Percentiles rank a stretch among this genome's conserved stretches.
These are phyloP conservation scores for Cettia cetti DNA, from an alignment of 2,113 vertebrate genomes.

Conservation along the genomic window DNA sequence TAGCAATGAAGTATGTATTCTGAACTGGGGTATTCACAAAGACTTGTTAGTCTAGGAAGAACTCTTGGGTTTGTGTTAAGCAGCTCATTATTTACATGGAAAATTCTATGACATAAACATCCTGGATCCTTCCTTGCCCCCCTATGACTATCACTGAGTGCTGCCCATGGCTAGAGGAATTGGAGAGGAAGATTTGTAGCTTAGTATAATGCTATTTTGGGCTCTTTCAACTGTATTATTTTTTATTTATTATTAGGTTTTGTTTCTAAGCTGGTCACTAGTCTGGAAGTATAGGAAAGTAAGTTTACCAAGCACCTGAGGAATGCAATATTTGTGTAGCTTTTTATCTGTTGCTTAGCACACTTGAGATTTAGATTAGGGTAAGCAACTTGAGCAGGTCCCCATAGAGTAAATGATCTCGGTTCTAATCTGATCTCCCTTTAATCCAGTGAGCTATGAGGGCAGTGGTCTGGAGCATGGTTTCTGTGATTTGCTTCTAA, in stretches of 20 bases:
- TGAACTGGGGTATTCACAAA: background rate
- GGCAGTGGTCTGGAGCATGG: background rate
- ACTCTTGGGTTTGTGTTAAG: background rate
- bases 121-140: background rate
- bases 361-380: background rate
- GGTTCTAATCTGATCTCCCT: background rate
- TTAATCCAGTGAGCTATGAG: background rate
- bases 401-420: background rate
- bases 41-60: background rate
- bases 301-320: background rate
- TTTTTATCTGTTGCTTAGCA: background rate
- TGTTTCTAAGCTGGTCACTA: background rate
- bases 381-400: background rate
- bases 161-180: background rate
- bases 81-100: background rate
- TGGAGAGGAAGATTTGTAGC: background rate
- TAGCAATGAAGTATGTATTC: background rate
- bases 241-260: background rate
- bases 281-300: background rate
- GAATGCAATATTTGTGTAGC: background rate
- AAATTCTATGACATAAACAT: background rate
- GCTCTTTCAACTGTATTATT: background rate
- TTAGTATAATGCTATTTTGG: background rate
- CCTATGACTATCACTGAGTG: background rate
- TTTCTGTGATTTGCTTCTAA: background rate